These are phyloP conservation scores for Steinernema khuongi DNA, from an alignment of 1,140 invertebrate genomes.

Conservation along the genomic window DNA sequence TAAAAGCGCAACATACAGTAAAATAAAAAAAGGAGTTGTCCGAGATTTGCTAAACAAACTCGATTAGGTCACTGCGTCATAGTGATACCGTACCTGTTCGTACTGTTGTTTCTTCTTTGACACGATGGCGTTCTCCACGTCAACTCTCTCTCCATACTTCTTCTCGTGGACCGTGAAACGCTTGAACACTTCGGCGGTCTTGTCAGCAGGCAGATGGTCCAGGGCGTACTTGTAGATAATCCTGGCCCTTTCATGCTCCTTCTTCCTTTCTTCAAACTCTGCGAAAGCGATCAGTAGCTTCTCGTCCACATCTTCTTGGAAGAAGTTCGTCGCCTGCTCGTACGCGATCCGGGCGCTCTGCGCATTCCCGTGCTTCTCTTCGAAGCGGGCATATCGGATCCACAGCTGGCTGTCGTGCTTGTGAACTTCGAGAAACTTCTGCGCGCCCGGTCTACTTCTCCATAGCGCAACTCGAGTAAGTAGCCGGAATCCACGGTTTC, in stretches of 20 bases:
- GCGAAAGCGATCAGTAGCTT: constrained; percentile 92
- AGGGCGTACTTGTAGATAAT: constrained; percentile 97
- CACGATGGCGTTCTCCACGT: constrained; percentile 96
- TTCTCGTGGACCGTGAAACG: constrained; percentile 97
- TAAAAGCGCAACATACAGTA: constrained; percentile 50
- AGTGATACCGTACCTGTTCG: constrained; percentile 68
- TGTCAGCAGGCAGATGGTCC: constrained; percentile 85
- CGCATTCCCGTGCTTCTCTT: constrained; percentile 59
- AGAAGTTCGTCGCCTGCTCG: constrained; percentile 92
- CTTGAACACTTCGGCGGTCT: constrained; percentile 89
- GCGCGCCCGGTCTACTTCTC: constrained; percentile 93
- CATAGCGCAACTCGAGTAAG: constrained; percentile 93
- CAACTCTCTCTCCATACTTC: constrained; percentile 91
- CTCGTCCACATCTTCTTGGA: constrained; percentile 90
- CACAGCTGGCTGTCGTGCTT: constrained; percentile 52
- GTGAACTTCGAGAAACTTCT: constrained; percentile 67
- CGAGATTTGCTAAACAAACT: constrained; percentile 71
- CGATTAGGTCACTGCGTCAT: background rate
- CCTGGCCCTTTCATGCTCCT: constrained; percentile 91
- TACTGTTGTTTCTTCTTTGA: constrained; percentile 94
- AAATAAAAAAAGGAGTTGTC: constrained; percentile 69
- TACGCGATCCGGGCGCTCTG: constrained; percentile 61
- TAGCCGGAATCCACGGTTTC: too few relatives aligned
- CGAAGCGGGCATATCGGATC: constrained; percentile 68
- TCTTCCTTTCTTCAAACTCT: constrained; percentile 96